phyloP scores from a whole-genome alignment of 2,888 invertebrate species.

The Caenorhabditis sp. region DNA sequence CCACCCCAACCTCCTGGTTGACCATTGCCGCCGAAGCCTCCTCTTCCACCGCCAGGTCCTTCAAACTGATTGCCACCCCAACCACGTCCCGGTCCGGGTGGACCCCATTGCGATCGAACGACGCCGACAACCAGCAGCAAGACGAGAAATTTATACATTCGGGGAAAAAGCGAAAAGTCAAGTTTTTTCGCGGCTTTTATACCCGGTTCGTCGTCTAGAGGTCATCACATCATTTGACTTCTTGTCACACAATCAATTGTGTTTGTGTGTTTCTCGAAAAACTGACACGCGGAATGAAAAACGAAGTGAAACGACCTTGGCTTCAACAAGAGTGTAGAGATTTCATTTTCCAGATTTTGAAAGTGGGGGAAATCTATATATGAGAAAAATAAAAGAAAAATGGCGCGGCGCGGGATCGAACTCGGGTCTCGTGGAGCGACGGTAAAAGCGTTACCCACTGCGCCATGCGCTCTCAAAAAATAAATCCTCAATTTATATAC shows the following conservation, averaged over 20 bases:
- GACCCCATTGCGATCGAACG: not conserved
- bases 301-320: not conserved
- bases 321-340: no score
- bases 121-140: not conserved
- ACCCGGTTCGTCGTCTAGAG: not conserved
- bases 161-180: no score
- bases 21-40: no score
- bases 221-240: not conserved
- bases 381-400: no score
- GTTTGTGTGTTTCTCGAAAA: no score
- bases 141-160: not conserved
- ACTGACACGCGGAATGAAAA: not conserved
- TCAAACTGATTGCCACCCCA: not conserved
- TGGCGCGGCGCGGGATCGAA: no score
- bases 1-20: not conserved
- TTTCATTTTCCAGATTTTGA: no score
- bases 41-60: not conserved
- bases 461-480: no score
- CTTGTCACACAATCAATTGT: not conserved
- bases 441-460: no score
- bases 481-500: no score
- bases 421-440: no score
- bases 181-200: not conserved
- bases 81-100: not conserved
- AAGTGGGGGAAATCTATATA: no score